Percentiles rank a stretch among this genome's conserved stretches.
Conservation (phyloP, 2,797 vertebrate species). For the Trematomus bernacchii region DNA sequence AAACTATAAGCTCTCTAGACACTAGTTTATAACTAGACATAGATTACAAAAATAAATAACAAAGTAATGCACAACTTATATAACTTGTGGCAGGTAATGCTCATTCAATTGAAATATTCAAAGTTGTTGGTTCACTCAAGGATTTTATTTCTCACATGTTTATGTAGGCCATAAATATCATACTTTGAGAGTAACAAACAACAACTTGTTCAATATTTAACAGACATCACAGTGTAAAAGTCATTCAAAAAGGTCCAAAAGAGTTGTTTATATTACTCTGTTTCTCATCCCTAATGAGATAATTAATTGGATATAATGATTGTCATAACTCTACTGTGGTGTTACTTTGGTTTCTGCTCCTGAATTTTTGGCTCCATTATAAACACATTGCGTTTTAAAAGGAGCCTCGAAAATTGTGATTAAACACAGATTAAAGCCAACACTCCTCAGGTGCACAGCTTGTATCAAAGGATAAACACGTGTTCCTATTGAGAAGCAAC, state of each 20-base stretch:
- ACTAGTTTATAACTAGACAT: background rate
- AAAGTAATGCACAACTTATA: background rate
- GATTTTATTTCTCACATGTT: background rate
- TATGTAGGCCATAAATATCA: background rate
- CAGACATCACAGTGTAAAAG: background rate
- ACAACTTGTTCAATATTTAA: background rate
- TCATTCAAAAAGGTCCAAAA: background rate
- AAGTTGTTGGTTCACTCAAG: background rate
- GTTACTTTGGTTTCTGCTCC: background rate
- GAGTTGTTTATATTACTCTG: background rate
- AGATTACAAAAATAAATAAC: background rate
- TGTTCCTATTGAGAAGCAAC: constrained; percentile 34
- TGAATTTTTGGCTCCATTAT: constrained; percentile 5
- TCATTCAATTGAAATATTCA: background rate
- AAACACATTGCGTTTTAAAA: constrained; percentile 9
- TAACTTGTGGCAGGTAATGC: background rate
- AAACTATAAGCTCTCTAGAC: constrained; percentile 17
- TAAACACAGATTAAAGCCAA: constrained; percentile 45
- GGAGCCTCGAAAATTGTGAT: constrained; percentile 24
- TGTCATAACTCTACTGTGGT: constrained; percentile 4
- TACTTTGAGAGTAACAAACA: background rate
- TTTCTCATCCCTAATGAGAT: background rate
- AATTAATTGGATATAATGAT: constrained; percentile 3
- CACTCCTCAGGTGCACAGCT: constrained; percentile 23
- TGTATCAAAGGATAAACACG: constrained; percentile 42